Evolutionary conservation across 2,888 invertebrate species (phyloP).

Genomic region (Periphyllus acericola): DNA sequence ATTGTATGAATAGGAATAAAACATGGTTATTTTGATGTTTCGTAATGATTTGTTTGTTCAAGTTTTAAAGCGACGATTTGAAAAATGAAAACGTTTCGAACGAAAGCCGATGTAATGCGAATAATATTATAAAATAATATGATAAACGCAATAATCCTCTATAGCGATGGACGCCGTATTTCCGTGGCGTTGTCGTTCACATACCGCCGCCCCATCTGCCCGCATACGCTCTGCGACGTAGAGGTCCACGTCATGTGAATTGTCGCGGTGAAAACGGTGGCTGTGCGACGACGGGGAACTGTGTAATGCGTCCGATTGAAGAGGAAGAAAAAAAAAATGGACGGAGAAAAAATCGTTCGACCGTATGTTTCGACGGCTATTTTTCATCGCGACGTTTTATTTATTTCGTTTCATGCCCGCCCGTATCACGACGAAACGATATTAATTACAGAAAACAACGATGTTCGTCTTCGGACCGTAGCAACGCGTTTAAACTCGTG

Average conservation of each 20-base stretch:
- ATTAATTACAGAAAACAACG: constrained; percentile 20
- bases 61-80: too few relatives aligned
- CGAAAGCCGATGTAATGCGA: too few relatives aligned
- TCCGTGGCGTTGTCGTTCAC: neutral
- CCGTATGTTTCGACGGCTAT: neutral
- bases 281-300: neutral
- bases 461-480: neutral
- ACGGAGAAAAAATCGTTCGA: neutral
- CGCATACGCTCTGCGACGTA: neutral
- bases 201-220: neutral
- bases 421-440: constrained; percentile 31
- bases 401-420: neutral
- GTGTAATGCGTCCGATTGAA: neutral
- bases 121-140: too few relatives aligned
- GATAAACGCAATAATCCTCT: too few relatives aligned
- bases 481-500: neutral
- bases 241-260: neutral
- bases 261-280: neutral
- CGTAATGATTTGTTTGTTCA: too few relatives aligned
- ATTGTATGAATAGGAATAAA: too few relatives aligned
- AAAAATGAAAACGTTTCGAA: too few relatives aligned
- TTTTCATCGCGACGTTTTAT: neutral
- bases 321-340: neutral
- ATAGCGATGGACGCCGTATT: too few relatives aligned
- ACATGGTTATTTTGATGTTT: too few relatives aligned